Conservation (phyloP, 2,797 vertebrate genomes). For the Antennarius maculatus region DNA sequence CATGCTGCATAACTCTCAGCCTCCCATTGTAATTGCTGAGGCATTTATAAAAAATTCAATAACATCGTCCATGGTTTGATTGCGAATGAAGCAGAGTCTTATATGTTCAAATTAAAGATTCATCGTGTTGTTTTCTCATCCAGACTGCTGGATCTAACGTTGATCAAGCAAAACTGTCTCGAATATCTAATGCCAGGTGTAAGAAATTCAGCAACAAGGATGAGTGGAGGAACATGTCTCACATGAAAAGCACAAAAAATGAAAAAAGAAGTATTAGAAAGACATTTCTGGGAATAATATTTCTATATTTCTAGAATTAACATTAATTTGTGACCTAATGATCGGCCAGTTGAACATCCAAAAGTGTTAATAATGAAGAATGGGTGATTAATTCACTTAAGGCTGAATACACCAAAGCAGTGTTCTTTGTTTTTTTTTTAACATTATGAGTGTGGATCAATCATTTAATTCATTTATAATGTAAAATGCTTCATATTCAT, state of each 20-base stretch:
- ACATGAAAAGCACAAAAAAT: neutral
- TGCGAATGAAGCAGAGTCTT: conserved; percentile 56
- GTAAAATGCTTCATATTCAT: neutral
- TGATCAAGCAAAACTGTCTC: conserved; percentile 13
- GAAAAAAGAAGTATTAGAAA: neutral
- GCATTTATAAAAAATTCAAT: conserved; percentile 65
- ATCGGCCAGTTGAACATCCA: conserved; percentile 34
- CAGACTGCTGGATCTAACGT: conserved; percentile 14
- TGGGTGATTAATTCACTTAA: no score
- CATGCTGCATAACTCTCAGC: conserved; percentile 63
- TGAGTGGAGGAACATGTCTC: neutral
- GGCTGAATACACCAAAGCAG: no score
- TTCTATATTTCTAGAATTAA: conserved; percentile 4
- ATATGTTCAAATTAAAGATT: conserved; percentile 57
- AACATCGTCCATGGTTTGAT: conserved; percentile 52
- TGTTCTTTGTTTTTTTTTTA: no score
- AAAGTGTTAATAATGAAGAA: conserved; percentile 13
- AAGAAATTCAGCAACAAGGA: conserved; percentile 6
- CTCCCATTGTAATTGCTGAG: conserved; percentile 52
- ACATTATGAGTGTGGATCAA: no score
- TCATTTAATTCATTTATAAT: no score
- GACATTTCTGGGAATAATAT: neutral
- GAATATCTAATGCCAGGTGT: conserved; percentile 11
- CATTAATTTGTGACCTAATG: conserved; percentile 40
- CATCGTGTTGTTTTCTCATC: conserved; percentile 38